A percentile compares a stretch with the other conserved stretches of the same genome.
Evolutionary conservation across 2,797 vertebrate genomes (phyloP).

Genomic region (Coregonus suidteri): DNA sequence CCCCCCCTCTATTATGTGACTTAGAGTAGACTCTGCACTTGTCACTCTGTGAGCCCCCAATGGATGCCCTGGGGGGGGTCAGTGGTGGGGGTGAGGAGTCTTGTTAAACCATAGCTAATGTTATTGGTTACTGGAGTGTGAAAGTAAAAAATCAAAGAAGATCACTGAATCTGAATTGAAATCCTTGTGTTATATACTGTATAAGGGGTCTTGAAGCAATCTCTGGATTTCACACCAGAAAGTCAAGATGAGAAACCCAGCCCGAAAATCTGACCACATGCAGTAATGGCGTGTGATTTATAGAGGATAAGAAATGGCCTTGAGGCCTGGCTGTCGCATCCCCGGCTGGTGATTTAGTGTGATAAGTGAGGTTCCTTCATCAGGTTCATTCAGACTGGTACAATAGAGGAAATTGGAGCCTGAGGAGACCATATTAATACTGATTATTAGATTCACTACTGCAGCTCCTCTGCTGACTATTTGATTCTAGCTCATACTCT

Average conservation of each 20-base stretch:
- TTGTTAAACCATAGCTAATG: constrained; percentile 51
- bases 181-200: constrained; percentile 8
- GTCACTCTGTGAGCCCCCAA: background rate
- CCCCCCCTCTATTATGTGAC: too few species aligned
- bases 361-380: constrained; percentile 42
- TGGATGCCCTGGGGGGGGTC: constrained; percentile 1
- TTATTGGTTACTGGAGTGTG: constrained; percentile 32
- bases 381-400: constrained; percentile 38
- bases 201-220: constrained; percentile 20
- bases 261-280: constrained; percentile 35
- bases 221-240: constrained; percentile 26
- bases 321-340: constrained; percentile 7
- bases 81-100: constrained; percentile 30
- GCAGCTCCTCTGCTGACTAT: constrained; percentile 22
- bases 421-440: constrained; percentile 51
- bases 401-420: constrained; percentile 31
- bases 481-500: constrained; percentile 30
- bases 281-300: constrained; percentile 64
- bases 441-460: constrained; percentile 53
- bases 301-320: constrained; percentile 57
- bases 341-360: constrained; percentile 54
- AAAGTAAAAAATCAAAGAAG: constrained; percentile 6
- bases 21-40: too few species aligned
- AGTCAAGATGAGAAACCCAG: constrained; percentile 7
- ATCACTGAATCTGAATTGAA: constrained; percentile 24